A percentile compares a stretch with the other conserved stretches of the same genome.
Conservation (phyloP, 2,797 vertebrate species). For the Spinus olivaceus region DNA sequence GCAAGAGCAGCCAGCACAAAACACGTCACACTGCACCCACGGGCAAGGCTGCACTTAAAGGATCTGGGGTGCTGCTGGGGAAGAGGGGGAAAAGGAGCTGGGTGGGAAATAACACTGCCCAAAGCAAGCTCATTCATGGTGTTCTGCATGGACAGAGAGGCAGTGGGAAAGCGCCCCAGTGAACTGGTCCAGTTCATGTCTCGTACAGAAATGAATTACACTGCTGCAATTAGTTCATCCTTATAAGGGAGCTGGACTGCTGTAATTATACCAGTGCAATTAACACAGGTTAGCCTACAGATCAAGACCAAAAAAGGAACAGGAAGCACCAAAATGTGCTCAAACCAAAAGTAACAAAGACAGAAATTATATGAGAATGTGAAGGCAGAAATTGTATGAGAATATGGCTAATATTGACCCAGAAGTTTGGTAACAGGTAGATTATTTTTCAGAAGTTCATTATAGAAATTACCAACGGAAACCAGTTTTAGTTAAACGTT, state of each 20-base stretch:
- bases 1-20: slow-evolving; percentile 7
- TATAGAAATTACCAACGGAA: background rate
- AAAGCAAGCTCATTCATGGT: accelerated
- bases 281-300: background rate
- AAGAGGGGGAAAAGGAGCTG: background rate
- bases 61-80: background rate
- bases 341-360: background rate
- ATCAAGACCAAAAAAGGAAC: background rate
- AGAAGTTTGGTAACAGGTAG: background rate
- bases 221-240: background rate
- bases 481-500: background rate
- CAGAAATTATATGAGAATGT: background rate
- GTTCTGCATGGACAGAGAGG: background rate
- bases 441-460: background rate
- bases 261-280: slow-evolving; percentile 25
- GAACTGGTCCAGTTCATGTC: background rate
- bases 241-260: background rate
- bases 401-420: background rate
- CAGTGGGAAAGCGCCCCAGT: accelerated
- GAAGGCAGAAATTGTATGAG: background rate
- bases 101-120: background rate
- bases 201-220: background rate
- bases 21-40: background rate
- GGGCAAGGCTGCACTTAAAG: background rate
- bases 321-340: background rate